These are phyloP conservation scores for Nothoprocta pentlandii DNA, from an alignment of 2,113 vertebrate species.

Conservation along the genomic window DNA sequence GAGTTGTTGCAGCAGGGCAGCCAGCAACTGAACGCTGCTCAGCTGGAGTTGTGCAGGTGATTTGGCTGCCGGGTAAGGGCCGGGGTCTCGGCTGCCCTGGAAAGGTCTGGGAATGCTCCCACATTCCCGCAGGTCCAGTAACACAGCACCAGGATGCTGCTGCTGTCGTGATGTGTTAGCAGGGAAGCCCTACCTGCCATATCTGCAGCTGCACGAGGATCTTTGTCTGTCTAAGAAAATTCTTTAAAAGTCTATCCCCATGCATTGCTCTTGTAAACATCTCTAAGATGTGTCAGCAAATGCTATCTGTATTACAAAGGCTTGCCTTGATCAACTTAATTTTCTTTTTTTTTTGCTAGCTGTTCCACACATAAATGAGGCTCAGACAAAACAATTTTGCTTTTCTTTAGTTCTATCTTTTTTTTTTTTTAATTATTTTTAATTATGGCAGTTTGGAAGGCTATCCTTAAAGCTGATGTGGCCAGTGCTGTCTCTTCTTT, in stretches of 20 bases:
- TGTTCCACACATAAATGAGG: not conserved
- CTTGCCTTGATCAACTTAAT: not conserved
- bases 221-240: not conserved
- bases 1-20: not conserved
- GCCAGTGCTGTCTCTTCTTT: not conserved
- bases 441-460: not conserved
- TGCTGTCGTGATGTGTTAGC: rapidly evolving
- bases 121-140: too few relatives aligned
- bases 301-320: not conserved
- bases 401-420: not conserved
- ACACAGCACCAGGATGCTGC: not conserved
- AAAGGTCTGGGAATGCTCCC: rapidly evolving
- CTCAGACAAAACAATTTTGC: not conserved
- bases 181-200: not conserved
- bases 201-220: not conserved
- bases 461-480: not conserved
- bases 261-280: rapidly evolving
- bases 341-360: not conserved
- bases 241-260: rapidly evolving
- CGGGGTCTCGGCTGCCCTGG: not conserved
- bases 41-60: not conserved
- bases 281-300: rapidly evolving
- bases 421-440: not conserved
- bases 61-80: not conserved
- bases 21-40: not conserved